phyloP scores from a whole-genome alignment of 2,113 vertebrate genomes.

The Semnornis frantzii region DNA sequence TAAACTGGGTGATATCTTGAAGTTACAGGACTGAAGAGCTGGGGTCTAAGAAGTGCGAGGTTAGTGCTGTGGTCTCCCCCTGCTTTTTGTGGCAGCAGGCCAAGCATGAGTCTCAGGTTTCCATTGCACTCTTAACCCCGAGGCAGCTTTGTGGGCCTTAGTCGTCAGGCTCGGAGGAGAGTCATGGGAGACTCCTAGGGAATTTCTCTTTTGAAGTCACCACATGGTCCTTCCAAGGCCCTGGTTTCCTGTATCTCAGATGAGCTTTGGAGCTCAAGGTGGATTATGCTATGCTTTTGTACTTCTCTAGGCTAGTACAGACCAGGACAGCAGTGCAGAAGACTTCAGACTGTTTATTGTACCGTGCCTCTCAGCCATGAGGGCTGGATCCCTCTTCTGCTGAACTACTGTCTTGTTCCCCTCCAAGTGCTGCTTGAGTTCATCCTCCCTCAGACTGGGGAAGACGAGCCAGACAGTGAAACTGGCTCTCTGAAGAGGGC shows the following conservation, averaged over 20 bases:
- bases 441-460: not conserved
- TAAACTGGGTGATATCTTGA: not conserved
- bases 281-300: not conserved
- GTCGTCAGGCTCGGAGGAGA: not conserved
- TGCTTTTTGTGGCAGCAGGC: not conserved
- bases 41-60: not conserved
- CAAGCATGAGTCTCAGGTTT: not conserved
- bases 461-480: not conserved
- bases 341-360: not conserved
- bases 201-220: not conserved
- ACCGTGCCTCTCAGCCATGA: not conserved
- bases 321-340: not conserved
- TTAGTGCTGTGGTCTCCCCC: not conserved
- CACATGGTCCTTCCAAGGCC: no score
- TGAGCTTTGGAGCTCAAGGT: not conserved
- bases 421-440: not conserved
- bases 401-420: not conserved
- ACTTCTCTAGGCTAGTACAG: not conserved
- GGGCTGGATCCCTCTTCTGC: not conserved
- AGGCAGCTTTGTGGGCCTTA: not conserved
- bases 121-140: constrained; percentile 26
- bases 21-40: not conserved
- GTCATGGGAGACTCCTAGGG: not conserved
- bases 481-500: not conserved
- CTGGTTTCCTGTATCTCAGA: not conserved